Conservation (phyloP, 2,888 invertebrate species). For the Apotomis capreana region DNA sequence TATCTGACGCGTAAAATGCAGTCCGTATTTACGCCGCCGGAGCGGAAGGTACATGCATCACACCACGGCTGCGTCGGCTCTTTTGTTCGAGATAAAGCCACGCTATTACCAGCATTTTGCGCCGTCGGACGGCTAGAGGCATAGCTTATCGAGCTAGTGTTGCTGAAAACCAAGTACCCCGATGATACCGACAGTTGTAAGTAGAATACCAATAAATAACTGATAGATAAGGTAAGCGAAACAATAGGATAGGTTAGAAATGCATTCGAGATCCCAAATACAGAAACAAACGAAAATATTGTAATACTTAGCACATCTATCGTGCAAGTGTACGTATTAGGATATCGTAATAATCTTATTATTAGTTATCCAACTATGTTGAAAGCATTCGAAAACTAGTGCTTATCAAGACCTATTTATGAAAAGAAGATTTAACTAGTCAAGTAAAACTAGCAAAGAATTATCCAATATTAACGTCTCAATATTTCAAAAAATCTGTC, state of each 20-base stretch:
- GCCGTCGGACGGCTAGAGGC: constrained; percentile 42
- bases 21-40: constrained; percentile 39
- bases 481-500: neutral
- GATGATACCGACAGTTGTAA: constrained; percentile 27
- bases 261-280: neutral
- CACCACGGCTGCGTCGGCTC: constrained; percentile 56
- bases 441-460: too few relatives aligned
- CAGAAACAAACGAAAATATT: neutral
- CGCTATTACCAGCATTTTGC: constrained; percentile 55
- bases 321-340: too few relatives aligned
- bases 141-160: constrained; percentile 34
- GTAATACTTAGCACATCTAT: neutral
- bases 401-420: too few relatives aligned
- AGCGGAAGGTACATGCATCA: constrained; percentile 40
- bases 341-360: too few relatives aligned
- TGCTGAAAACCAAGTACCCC: constrained; percentile 25
- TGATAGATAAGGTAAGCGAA: constrained; percentile 20
- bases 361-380: too few relatives aligned
- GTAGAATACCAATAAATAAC: constrained; percentile 23
- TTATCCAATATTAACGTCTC: neutral
- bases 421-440: too few relatives aligned
- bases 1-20: constrained; percentile 41
- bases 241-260: constrained; percentile 23
- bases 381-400: too few relatives aligned
- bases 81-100: constrained; percentile 66